A percentile compares a stretch with the other conserved stretches of the same genome.
Evolutionary conservation across 35 echinoderm and acorn worm genomes (phyloP).

Genomic region (Heliocidaris tuberculata): DNA sequence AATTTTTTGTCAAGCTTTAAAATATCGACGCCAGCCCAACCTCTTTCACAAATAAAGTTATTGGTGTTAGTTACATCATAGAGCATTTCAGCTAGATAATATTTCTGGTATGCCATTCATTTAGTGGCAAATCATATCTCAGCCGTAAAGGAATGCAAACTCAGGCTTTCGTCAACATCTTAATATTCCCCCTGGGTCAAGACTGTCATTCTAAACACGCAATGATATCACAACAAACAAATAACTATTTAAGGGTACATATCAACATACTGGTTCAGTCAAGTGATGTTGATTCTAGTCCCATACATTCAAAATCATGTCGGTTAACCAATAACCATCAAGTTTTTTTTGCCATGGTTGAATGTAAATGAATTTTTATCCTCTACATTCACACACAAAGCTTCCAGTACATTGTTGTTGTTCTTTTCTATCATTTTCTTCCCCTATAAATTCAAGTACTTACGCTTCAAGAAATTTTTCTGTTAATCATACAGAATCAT

Average conservation of each 20-base stretch:
- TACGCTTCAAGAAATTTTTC: too few species aligned
- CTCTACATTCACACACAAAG: too few species aligned
- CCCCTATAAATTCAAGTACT: too few species aligned
- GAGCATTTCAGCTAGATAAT: background rate
- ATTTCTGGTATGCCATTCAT: background rate
- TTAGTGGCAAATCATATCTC: background rate
- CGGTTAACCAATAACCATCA: background rate
- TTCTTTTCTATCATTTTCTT: too few species aligned
- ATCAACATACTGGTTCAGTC: background rate
- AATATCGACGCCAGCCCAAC: too few species aligned
- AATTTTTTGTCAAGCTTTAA: too few species aligned
- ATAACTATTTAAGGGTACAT: background rate
- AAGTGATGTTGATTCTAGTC: background rate
- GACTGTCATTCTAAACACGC: background rate
- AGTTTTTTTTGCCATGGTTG: background rate
- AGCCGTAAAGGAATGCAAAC: background rate
- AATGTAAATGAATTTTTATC: too few species aligned
- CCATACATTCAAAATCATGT: background rate
- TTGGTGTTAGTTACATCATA: background rate
- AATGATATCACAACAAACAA: background rate
- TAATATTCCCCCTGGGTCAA: background rate
- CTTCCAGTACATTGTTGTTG: too few species aligned
- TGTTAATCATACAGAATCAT: too few species aligned
- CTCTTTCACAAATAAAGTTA: too few species aligned
- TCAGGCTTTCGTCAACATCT: background rate